Conservation (phyloP, 2,888 invertebrate genomes). For the Pyrgus malvae region DNA sequence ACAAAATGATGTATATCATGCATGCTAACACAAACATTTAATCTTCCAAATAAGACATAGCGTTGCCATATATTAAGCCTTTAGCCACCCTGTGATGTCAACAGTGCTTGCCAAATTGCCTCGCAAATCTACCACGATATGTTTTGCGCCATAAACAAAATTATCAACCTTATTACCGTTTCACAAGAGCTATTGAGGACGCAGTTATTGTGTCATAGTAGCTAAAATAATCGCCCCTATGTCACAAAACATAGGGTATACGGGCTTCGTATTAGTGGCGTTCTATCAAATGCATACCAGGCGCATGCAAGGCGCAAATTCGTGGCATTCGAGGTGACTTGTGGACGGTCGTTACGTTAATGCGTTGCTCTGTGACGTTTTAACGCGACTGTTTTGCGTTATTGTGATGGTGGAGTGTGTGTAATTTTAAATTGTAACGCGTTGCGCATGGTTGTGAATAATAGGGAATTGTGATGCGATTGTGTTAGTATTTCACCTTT, state of each 20-base stretch:
- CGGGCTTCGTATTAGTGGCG: constrained; percentile 8
- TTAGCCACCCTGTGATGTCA: constrained; percentile 44
- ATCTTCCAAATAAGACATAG: constrained; percentile 34
- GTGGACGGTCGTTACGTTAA: constrained; percentile 34
- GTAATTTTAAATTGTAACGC: constrained; percentile 4
- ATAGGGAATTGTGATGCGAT: no score
- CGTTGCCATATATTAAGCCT: constrained; percentile 27
- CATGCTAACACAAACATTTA: constrained; percentile 22
- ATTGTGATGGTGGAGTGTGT: not conserved
- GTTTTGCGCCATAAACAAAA: not conserved
- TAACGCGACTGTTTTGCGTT: not conserved
- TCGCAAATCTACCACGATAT: constrained; percentile 35
- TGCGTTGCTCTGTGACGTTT: constrained; percentile 27
- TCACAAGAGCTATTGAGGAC: no score
- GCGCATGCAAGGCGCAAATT: constrained; percentile 36
- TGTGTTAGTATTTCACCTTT: no score
- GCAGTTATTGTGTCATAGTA: constrained; percentile 2
- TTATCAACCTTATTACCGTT: constrained; percentile 17
- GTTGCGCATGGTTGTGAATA: not conserved
- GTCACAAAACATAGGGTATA: constrained; percentile 11
- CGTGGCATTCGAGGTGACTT: constrained; percentile 36
- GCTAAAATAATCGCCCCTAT: constrained; percentile 11
- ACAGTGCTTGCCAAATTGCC: constrained; percentile 56
- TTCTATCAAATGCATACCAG: constrained; percentile 26
- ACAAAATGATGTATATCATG: constrained; percentile 23